Conservation (phyloP, 2,888 invertebrate genomes). For the Slavum lentiscoides region DNA sequence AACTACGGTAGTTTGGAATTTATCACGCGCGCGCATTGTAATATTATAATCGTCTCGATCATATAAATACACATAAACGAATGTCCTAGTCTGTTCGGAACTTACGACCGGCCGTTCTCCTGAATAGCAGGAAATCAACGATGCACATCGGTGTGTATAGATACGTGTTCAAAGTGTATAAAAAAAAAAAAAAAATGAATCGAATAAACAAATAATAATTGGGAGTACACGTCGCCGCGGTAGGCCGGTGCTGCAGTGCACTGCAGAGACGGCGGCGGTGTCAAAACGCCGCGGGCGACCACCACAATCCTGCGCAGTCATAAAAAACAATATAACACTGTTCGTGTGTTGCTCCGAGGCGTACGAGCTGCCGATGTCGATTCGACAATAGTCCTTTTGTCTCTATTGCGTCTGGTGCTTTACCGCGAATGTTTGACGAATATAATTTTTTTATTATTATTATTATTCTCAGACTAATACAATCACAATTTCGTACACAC, state of each 20-base stretch:
- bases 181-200: constrained; percentile 1
- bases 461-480: background rate
- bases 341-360: background rate
- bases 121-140: constrained; percentile 40
- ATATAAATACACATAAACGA: background rate
- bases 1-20: background rate
- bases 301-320: background rate
- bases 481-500: background rate
- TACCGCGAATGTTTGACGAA: constrained; percentile 14
- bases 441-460: background rate
- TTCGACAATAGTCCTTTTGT: constrained; percentile 33
- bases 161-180: background rate
- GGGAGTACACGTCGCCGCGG: constrained; percentile 31
- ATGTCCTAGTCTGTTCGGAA: background rate
- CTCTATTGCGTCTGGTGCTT: background rate
- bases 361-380: background rate
- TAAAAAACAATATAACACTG: constrained; percentile 33
- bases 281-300: constrained; percentile 41
- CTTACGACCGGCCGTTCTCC: background rate
- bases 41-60: background rate
- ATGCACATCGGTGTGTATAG: constrained; percentile 18
- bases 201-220: constrained; percentile 40
- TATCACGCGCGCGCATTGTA: too few species aligned
- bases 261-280: constrained; percentile 20
- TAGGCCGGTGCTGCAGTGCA: background rate